phyloP scores from a whole-genome alignment of 2,113 vertebrate genomes.

The Capra hircus region DNA sequence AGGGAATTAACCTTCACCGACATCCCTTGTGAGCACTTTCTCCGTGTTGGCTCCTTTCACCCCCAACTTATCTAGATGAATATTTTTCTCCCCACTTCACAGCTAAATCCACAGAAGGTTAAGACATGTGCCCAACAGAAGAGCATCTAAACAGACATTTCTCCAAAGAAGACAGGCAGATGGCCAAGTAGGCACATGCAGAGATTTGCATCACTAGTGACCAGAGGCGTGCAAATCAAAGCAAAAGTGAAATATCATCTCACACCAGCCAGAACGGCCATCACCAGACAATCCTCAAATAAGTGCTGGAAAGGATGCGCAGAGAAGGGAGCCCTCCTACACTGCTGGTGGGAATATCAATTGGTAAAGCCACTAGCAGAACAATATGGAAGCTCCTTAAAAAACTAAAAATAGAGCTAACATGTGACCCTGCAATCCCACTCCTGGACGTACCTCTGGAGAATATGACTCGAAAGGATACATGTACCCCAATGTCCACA shows the following conservation, averaged over 20 bases:
- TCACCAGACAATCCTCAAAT: background rate
- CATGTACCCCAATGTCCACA: background rate
- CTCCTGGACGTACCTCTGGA: background rate
- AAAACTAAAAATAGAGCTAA: background rate
- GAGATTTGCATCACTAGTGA: background rate
- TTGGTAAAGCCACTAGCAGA: background rate
- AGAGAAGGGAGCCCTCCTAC: background rate
- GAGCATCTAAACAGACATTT: background rate
- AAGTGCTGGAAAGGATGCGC: accelerated
- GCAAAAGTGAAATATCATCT: accelerated
- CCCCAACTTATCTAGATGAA: background rate
- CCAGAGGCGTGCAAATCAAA: background rate
- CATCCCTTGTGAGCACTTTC: background rate
- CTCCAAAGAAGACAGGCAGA: background rate
- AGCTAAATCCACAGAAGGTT: background rate
- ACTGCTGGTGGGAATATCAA: background rate
- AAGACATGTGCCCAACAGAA: background rate
- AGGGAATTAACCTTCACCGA: background rate
- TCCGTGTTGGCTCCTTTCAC: background rate
- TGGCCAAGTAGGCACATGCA: background rate
- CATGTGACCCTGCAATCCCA: background rate
- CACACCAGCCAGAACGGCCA: background rate
- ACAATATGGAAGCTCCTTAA: background rate
- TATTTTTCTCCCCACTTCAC: background rate
- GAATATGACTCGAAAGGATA: background rate